These are phyloP conservation scores for Clarias fuscus DNA, from an alignment of 2,797 vertebrate genomes.

Conservation along the genomic window DNA sequence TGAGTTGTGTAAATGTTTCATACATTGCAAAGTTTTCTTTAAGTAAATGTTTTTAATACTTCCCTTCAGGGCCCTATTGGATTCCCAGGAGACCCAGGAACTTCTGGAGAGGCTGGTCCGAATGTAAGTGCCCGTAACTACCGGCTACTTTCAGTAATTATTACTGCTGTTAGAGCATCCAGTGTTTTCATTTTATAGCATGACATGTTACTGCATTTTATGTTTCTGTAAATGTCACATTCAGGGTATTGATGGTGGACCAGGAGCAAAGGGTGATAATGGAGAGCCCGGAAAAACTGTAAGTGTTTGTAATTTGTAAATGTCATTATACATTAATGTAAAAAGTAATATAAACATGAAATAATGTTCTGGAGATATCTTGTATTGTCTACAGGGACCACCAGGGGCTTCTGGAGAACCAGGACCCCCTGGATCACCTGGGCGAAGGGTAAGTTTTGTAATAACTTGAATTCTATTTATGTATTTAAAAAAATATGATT, in stretches of 20 bases:
- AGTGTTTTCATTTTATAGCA: not conserved
- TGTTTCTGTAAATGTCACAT: constrained; percentile 38
- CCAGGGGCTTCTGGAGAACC: constrained; percentile 87
- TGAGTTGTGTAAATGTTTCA: not conserved
- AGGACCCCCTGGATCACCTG: constrained; percentile 84
- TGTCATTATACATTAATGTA: not conserved
- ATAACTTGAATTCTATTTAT: not conserved
- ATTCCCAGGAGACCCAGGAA: constrained; percentile 86
- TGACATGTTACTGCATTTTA: constrained; percentile 14
- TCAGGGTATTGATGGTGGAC: constrained; percentile 82
- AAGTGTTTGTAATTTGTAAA: constrained; percentile 46
- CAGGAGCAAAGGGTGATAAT: constrained; percentile 83
- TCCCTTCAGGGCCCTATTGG: constrained; percentile 82
- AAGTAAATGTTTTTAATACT: not conserved
- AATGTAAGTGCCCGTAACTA: constrained; percentile 72
- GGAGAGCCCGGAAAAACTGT: constrained; percentile 83
- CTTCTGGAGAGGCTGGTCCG: constrained; percentile 82
- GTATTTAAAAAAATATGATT: not conserved
- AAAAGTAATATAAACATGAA: not conserved
- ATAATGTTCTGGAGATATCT: not conserved
- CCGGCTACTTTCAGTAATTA: constrained; percentile 26
- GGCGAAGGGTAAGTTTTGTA: constrained; percentile 80
- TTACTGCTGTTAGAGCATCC: constrained; percentile 4
- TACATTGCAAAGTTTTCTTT: not conserved
- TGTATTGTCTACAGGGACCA: constrained; percentile 74